phyloP scores from a whole-genome alignment of 2,797 vertebrate species.

The Squalus acanthias region DNA sequence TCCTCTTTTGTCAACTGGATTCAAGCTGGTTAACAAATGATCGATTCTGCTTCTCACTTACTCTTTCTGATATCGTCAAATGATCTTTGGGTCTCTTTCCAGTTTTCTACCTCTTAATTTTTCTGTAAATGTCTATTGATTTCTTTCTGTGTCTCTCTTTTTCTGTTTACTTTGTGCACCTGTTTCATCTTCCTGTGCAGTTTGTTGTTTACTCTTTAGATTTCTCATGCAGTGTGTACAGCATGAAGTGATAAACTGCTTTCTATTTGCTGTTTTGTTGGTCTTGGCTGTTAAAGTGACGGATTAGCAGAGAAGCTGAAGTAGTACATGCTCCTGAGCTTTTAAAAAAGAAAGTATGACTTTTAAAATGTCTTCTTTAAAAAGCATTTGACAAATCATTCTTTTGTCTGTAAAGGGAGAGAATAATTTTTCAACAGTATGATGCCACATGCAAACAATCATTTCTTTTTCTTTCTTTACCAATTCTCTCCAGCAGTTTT shows the following conservation, averaged over 20 bases:
- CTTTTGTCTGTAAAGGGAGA: background rate
- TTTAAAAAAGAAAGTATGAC: background rate
- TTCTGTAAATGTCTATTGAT: background rate
- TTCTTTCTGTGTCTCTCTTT: background rate
- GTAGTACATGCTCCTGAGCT: background rate
- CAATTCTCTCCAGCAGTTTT: background rate
- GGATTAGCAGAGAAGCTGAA: background rate
- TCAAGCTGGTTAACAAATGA: background rate
- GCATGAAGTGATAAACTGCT: background rate
- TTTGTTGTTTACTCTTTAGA: slow-evolving; percentile 24
- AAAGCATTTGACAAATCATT: background rate
- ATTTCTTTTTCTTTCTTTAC: background rate
- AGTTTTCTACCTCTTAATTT: background rate
- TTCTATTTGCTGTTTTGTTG: background rate
- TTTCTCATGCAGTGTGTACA: background rate
- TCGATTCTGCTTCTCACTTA: background rate
- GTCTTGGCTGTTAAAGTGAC: background rate
- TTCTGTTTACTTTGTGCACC: background rate
- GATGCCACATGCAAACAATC: background rate
- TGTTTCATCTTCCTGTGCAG: background rate
- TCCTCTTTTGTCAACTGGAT: background rate
- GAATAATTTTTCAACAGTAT: background rate
- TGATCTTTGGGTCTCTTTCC: background rate
- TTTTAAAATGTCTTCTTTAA: slow-evolving; percentile 8
- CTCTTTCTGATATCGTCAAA: background rate